Percentiles rank a stretch among this genome's conserved stretches.
Conservation (phyloP, 2,888 invertebrate species). For the Machimus rusticus region DNA sequence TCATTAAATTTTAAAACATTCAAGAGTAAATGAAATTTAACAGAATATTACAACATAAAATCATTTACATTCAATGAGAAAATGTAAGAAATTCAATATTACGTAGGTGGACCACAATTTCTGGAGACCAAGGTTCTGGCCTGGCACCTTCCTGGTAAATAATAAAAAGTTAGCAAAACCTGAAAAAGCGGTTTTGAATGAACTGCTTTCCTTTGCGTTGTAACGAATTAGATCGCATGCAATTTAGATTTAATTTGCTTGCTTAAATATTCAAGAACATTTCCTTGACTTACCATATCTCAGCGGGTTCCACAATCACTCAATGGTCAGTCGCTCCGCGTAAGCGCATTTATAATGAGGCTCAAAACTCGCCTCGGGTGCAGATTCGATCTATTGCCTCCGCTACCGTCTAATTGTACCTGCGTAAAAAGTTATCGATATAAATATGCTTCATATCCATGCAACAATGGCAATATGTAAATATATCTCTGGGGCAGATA, state of each 20-base stretch:
- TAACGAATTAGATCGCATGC: background rate
- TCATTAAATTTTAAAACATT: no score
- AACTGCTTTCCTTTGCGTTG: background rate
- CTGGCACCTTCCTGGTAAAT: background rate
- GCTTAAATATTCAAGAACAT: slow-evolving; percentile 27
- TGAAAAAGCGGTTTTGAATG: background rate
- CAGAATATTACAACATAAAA: no score
- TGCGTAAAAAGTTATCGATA: background rate
- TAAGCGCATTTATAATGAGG: slow-evolving; percentile 7
- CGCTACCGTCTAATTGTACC: background rate
- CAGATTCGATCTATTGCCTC: background rate
- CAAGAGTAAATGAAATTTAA: no score
- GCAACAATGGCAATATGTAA: background rate
- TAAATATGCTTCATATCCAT: background rate
- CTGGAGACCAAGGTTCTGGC: background rate
- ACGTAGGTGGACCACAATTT: background rate
- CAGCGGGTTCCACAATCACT: background rate
- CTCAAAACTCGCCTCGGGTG: background rate
- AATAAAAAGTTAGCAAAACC: background rate
- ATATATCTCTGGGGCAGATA: background rate
- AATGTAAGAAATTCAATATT: no score
- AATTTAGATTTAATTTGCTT: background rate
- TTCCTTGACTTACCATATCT: slow-evolving; percentile 14
- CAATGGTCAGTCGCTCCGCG: background rate
- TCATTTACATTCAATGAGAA: no score